Evolutionary conservation across 2,888 invertebrate species (phyloP), one percentile per base, ranked within the genome.

Genomic region (Thysanoteuthis rhombus): DNA sequence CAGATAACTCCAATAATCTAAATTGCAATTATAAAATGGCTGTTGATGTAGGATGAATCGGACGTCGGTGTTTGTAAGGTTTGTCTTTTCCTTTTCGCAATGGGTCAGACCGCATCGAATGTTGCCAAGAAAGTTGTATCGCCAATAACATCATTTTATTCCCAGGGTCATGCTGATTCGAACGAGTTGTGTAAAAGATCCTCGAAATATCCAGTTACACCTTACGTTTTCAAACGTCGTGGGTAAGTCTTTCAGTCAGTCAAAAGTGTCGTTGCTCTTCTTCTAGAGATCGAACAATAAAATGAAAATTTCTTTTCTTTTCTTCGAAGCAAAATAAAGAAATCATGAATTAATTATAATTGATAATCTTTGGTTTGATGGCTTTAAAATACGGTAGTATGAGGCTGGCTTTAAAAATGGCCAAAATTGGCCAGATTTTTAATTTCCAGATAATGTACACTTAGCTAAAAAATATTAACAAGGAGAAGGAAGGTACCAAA

Each of bases 161-260:
- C 91, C 16, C 91, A 91, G 42, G 28, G n/a, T 42, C 40, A 91
- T 42, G 32, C 40, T 39, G 91, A 39, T n/a, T 91, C 91, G 40
- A 91, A 32, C n/a, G 91, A 91, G 16, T 42, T 91, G n/a, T 91
- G 91, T 39, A 92, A 94, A 93, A 94, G 94, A 58, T 90, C 94
- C 42, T 94, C 94, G 22, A 93, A 95, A 93, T 94, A 94, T 92
- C 95, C 96, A 32, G 95, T 96, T n/a, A 96, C 95, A 52, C 96
- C 96, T 38, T 97, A 96, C 94, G 96, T 97, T n/a, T 96, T 95
- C 94, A 96, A 96, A 94, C 94, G 96, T 93, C 95, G 95, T 94
- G 96, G 97, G 97, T 97, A 94, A 94, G 95, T 42, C 16, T n/a
- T n/a, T n/a, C 25, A 38, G 28, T 90, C 22, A 16, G 12, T 22